Evolutionary conservation across 2,797 vertebrate species (phyloP).

Genomic region (Scleropages formosus): DNA sequence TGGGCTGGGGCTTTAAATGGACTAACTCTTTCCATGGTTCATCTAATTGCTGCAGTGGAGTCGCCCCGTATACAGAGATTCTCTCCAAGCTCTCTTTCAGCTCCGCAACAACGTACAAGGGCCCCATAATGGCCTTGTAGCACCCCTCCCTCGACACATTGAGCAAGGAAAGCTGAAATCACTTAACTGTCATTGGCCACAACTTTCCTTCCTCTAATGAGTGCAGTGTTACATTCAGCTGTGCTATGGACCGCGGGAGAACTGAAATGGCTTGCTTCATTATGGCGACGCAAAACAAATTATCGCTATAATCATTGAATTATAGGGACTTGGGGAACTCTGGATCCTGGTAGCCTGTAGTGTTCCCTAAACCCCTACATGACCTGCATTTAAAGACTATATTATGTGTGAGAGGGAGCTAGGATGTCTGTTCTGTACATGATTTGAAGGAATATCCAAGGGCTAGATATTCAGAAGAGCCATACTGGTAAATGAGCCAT

Average conservation of each 20-base stretch:
- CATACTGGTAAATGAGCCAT: not conserved
- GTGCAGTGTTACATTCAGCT: constrained; percentile 40
- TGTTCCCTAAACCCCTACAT: not conserved
- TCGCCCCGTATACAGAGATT: constrained; percentile 2
- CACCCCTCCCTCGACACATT: not conserved
- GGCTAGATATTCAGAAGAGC: not conserved
- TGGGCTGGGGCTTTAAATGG: not conserved
- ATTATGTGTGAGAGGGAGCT: too few relatives aligned
- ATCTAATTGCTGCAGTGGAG: constrained; percentile 9
- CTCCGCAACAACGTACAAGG: not conserved
- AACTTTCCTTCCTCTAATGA: constrained; percentile 32
- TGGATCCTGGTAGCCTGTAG: not conserved
- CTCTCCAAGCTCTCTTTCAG: not conserved
- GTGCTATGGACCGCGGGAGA: constrained; percentile 25
- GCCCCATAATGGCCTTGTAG: not conserved
- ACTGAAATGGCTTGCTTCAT: not conserved
- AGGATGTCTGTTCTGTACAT: not conserved
- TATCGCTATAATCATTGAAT: constrained; percentile 10
- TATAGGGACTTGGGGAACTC: not conserved
- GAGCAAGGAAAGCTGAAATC: constrained; percentile 40
- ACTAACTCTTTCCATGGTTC: not conserved
- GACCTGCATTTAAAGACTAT: not conserved
- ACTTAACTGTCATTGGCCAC: constrained; percentile 31
- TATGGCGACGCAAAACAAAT: constrained; percentile 1
- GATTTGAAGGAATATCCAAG: not conserved